phyloP scores from a whole-genome alignment of 2,113 vertebrate genomes.

The Dromaius novaehollandiae region DNA sequence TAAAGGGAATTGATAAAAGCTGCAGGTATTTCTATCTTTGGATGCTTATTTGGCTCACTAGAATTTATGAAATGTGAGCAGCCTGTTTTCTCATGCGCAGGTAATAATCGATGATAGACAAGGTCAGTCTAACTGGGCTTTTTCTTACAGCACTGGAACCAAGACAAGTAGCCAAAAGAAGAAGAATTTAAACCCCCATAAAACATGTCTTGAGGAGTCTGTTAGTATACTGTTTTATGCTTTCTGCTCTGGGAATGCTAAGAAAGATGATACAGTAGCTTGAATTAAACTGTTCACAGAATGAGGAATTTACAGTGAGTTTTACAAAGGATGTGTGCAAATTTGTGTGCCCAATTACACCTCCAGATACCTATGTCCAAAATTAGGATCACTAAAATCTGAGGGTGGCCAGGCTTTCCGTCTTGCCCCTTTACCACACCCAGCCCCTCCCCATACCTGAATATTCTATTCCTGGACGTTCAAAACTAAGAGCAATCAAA shows the following conservation, averaged over 20 bases:
- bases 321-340: background rate
- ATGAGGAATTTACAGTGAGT: background rate
- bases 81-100: background rate
- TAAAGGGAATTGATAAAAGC: fast-evolving
- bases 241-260: background rate
- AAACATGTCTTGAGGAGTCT: background rate
- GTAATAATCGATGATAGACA: background rate
- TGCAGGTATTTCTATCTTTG: background rate
- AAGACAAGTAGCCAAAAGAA: background rate
- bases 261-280: background rate
- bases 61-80: background rate
- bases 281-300: background rate
- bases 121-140: background rate
- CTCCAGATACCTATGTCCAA: background rate
- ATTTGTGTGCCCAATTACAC: background rate
- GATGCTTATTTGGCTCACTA: background rate
- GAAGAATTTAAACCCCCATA: background rate
- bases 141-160: background rate
- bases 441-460: background rate
- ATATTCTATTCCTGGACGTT: background rate
- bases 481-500: background rate
- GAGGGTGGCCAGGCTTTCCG: background rate
- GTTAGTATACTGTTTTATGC: background rate
- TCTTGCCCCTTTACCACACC: background rate
- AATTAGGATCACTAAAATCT: background rate